Evolutionary conservation across 2,888 invertebrate genomes (phyloP).

Genomic region (Eilema griseolum): DNA sequence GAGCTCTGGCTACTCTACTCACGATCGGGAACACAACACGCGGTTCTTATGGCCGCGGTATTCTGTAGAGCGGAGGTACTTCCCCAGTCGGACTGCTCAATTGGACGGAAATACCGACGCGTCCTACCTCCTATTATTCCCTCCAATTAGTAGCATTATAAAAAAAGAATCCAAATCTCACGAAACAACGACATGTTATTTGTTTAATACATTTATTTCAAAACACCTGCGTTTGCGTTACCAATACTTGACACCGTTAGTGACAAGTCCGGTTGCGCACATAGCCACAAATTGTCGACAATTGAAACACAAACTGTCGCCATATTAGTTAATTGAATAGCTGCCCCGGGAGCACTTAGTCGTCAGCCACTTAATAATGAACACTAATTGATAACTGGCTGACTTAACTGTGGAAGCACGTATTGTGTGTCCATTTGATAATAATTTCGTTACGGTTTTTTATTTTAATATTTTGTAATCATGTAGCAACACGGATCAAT

Average conservation of each 20-base stretch:
- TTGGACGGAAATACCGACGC: too few relatives aligned
- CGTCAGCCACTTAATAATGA: slow-evolving; percentile 17
- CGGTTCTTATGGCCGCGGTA: too few relatives aligned
- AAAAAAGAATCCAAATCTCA: background rate
- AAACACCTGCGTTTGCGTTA: slow-evolving; percentile 11
- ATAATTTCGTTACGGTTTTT: background rate
- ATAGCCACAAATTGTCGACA: slow-evolving; percentile 22
- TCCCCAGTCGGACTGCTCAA: too few relatives aligned
- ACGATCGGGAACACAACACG: too few relatives aligned
- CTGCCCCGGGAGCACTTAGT: slow-evolving; percentile 20
- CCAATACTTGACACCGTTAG: slow-evolving; percentile 13
- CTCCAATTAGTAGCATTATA: too few relatives aligned
- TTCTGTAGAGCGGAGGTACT: too few relatives aligned
- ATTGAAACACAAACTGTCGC: slow-evolving; percentile 28
- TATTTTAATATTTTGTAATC: background rate
- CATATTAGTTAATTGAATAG: slow-evolving; percentile 23
- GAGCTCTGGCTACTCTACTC: too few relatives aligned
- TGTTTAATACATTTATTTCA: background rate
- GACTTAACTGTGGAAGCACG: background rate
- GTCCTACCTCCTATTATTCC: too few relatives aligned
- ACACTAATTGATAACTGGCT: slow-evolving; percentile 10
- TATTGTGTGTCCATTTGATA: slow-evolving; percentile 4
- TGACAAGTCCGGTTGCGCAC: slow-evolving; percentile 16
- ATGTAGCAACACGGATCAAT: background rate
- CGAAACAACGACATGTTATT: background rate